A percentile compares a stretch with the other conserved stretches of the same genome.
phyloP scores from a whole-genome alignment of 2,888 invertebrate species.

The Eilema sororculum region DNA sequence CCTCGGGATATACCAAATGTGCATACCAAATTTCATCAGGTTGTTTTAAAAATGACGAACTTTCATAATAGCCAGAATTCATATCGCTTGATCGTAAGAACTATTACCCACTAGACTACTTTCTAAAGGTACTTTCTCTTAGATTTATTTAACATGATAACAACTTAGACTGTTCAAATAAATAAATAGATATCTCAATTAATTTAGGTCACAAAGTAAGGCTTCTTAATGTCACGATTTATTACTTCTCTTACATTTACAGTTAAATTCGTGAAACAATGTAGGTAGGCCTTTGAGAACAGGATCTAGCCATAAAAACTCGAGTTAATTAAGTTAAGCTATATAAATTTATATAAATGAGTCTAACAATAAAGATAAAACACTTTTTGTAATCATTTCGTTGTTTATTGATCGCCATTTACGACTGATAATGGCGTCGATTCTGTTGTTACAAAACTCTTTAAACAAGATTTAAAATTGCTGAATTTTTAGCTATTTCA shows the following conservation, averaged over 20 bases:
- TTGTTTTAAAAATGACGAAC: too few relatives aligned
- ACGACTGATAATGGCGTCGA: neutral
- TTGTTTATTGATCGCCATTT: constrained; percentile 1
- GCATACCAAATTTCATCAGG: too few relatives aligned
- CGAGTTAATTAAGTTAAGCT: constrained; percentile 4
- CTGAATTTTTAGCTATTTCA: too few relatives aligned
- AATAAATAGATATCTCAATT: constrained; percentile 2
- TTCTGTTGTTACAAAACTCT: neutral
- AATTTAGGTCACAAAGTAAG: neutral
- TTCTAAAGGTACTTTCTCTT: neutral
- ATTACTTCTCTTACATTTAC: neutral
- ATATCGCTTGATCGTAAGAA: too few relatives aligned
- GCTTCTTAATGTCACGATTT: neutral
- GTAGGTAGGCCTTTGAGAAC: neutral
- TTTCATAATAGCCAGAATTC: too few relatives aligned
- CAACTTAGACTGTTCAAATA: neutral
- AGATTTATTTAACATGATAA: neutral
- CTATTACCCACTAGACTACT: too few relatives aligned
- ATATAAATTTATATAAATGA: neutral
- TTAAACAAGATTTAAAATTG: neutral
- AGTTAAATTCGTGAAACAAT: neutral
- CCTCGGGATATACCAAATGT: too few relatives aligned
- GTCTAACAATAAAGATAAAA: neutral
- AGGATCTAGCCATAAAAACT: constrained; percentile 1
- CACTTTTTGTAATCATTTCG: neutral